These are phyloP conservation scores for Ia io DNA, from an alignment of 2,113 vertebrate species.

Conservation along the genomic window DNA sequence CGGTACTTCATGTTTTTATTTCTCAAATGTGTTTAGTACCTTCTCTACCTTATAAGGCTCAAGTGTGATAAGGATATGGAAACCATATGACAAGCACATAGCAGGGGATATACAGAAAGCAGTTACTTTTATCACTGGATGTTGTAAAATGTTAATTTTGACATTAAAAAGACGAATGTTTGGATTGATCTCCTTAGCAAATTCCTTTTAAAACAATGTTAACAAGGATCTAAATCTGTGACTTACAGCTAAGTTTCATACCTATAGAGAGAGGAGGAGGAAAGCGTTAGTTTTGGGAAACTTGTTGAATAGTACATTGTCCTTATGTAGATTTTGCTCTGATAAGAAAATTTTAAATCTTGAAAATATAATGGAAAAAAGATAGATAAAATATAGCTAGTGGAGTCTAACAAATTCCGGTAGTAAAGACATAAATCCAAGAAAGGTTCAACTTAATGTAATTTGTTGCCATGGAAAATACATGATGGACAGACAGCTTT, in stretches of 20 bases:
- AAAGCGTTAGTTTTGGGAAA: constrained; percentile 25
- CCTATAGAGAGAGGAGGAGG: not conserved
- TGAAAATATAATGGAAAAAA: constrained; percentile 60
- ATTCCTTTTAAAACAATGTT: constrained; percentile 49
- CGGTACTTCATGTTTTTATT: not conserved
- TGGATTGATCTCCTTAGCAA: constrained; percentile 24
- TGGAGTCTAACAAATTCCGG: constrained; percentile 39
- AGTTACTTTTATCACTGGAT: constrained; percentile 39
- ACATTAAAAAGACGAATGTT: constrained; percentile 41
- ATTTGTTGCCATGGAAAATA: constrained; percentile 62
- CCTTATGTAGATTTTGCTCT: constrained; percentile 34
- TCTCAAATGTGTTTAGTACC: not conserved
- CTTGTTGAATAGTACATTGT: not conserved
- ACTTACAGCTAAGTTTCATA: constrained; percentile 15
- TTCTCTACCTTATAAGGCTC: constrained; percentile 58
- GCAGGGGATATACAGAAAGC: not conserved
- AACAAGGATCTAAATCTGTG: constrained; percentile 34
- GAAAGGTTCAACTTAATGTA: constrained; percentile 35
- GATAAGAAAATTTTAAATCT: constrained; percentile 51
- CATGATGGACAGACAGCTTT: constrained; percentile 53
- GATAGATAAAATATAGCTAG: constrained; percentile 40
- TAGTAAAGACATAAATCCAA: constrained; percentile 49
- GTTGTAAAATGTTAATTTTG: not conserved
- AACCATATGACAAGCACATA: constrained; percentile 37
- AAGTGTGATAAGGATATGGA: constrained; percentile 35